Evolutionary conservation across 2,888 invertebrate genomes (phyloP).

Genomic region (Octodonta nipae): DNA sequence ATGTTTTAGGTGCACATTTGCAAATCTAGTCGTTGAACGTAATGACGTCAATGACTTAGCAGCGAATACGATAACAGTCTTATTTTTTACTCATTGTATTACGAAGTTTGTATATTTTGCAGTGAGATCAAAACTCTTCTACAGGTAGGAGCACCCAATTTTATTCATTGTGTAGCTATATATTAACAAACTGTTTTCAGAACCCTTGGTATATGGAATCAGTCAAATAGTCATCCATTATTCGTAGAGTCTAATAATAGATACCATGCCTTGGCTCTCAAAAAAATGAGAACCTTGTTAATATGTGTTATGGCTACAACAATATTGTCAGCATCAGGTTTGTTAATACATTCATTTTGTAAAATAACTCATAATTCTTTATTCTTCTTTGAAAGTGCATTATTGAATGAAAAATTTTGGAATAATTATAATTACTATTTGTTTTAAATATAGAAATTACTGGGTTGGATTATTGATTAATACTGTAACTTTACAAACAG

Average conservation of each 20-base stretch:
- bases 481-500: too few relatives aligned
- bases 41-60: constrained; percentile 59
- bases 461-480: too few relatives aligned
- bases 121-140: constrained; percentile 57
- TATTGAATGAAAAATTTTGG: neutral
- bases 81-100: constrained; percentile 66
- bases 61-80: constrained; percentile 67
- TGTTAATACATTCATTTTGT: neutral
- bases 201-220: constrained; percentile 71
- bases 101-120: constrained; percentile 65
- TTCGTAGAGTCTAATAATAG: constrained; percentile 65
- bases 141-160: constrained; percentile 42
- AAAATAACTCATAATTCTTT: neutral
- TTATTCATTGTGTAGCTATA: too few relatives aligned
- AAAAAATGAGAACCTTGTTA: constrained; percentile 61
- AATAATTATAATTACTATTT: constrained; percentile 1
- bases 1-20: constrained; percentile 39
- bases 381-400: neutral
- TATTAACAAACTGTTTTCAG: constrained; percentile 31
- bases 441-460: too few relatives aligned
- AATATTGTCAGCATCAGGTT: constrained; percentile 45
- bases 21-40: constrained; percentile 57
- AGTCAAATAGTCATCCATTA: constrained; percentile 68
- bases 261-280: constrained; percentile 59
- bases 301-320: constrained; percentile 53